These are phyloP conservation scores for Zosterops japonicus DNA, from an alignment of 2,113 vertebrate species.

Conservation along the genomic window DNA sequence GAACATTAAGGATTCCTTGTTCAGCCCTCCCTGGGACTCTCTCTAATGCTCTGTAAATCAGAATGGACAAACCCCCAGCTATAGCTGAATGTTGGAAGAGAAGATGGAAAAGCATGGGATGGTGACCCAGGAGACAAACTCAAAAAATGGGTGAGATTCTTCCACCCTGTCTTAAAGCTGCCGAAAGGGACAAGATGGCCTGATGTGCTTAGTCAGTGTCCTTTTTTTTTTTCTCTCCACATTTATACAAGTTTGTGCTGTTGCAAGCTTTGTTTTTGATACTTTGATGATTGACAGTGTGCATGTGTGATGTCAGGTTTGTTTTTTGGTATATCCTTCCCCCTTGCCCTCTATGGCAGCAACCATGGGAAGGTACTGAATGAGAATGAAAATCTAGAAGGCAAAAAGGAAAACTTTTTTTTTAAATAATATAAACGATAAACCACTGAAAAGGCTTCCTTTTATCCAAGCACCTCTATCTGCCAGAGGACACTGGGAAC, in stretches of 20 bases:
- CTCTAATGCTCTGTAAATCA: neutral
- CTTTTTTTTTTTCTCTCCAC: neutral
- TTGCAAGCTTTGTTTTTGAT: slow-evolving; percentile 59
- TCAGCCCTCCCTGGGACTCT: neutral
- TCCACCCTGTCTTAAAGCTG: neutral
- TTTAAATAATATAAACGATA: neutral
- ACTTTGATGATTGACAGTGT: slow-evolving; percentile 42
- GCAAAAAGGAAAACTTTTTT: neutral
- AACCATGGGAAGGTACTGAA: neutral
- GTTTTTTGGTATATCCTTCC: slow-evolving; percentile 20
- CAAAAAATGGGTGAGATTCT: neutral
- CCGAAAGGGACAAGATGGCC: neutral
- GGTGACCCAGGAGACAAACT: neutral
- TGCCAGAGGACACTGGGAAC: slow-evolving; percentile 47
- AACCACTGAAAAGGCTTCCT: slow-evolving; percentile 60
- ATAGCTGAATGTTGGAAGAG: neutral
- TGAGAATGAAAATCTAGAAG: slow-evolving; percentile 2
- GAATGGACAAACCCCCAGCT: neutral
- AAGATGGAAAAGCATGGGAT: slow-evolving; percentile 1
- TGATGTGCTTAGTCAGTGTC: slow-evolving; percentile 9
- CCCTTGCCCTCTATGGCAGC: neutral
- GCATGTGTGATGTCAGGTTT: slow-evolving; percentile 58
- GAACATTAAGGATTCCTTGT: neutral
- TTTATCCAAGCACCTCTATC: slow-evolving; percentile 36
- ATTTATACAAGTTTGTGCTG: slow-evolving; percentile 32